Percentiles rank a stretch among this genome's conserved stretches.
phyloP scores from a whole-genome alignment of 2,888 invertebrate genomes.

The Eristalinus aeneus region DNA sequence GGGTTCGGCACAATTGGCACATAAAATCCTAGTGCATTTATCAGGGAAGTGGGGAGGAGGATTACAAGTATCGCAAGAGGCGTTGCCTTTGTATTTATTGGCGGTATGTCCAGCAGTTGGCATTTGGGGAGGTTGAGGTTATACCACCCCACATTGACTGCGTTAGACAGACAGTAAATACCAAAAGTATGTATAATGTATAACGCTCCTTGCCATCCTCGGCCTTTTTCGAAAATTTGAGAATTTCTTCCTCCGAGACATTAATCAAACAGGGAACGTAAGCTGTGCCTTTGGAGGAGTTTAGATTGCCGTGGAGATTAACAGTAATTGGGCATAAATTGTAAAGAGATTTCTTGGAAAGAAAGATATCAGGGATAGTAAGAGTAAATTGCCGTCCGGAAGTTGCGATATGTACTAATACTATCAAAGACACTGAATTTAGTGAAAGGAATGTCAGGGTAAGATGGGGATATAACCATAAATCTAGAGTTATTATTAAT shows the following conservation, averaged over 20 bases:
- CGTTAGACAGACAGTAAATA: neutral
- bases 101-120: constrained; percentile 14
- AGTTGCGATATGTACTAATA: no score
- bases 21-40: neutral
- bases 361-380: no score
- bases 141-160: neutral
- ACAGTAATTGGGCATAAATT: neutral
- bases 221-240: neutral
- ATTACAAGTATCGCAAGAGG: constrained; percentile 5
- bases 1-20: constrained; percentile 7
- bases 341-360: no score
- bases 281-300: neutral
- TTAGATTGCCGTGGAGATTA: neutral
- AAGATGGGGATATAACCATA: no score
- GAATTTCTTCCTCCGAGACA: neutral
- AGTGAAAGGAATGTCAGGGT: no score
- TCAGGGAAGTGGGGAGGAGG: neutral
- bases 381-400: no score
- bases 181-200: neutral
- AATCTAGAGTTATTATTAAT: no score
- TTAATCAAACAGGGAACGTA: neutral
- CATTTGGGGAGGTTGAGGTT: neutral
- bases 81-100: neutral
- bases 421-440: no score
- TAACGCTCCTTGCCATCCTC: neutral